Base-by-base conservation (phyloP, 2,888 invertebrate species). In the Spilarctia lutea region DNA sequence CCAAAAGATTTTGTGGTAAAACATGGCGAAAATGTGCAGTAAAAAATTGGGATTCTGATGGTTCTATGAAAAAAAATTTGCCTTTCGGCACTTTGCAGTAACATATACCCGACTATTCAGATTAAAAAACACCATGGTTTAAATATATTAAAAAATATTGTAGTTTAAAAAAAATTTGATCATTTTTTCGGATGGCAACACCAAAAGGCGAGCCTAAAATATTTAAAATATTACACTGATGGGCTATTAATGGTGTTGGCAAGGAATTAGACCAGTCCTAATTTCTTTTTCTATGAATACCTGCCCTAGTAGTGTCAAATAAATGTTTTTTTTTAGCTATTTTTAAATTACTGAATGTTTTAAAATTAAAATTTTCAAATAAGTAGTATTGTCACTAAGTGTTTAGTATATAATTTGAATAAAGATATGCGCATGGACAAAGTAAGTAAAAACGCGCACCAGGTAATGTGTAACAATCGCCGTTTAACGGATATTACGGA, bases 361-460 rank as follows among this genome's bases (percentile, higher is more conserved):
- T 74, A 42, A 74, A 69, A 16, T 27, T n/a, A 20, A 70, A 66
- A 65, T 42, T 67, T 66, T 60, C 42, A 65, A 67, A 56, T 77
- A 45, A 75, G 60, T 83, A 78, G 79, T 65, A 68, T 68, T 76
- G 67, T 74, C 76, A 70, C 74, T 81, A 77, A 85, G 83, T 83
- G 85, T 85, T 33, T 73, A 73, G 73, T 60, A 20, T 72, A 39
- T 66, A 65, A 63, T 33, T 65, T 63, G 0, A 39, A 60, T 33
- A 24, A 24, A n/a, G 66, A 66, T 30, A 66, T 80, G 89, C 91
- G 91, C 89, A 76, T 85, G 89, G 89, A 88, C 74, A 78, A 87
- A 81, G 91, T 92, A 92, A 91, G 92, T 92, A 91, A 83, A 45
- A 13, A 80, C n/a, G 92, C 92, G 93, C 93, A 88, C 91, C 93